phyloP scores from a whole-genome alignment of 2,797 vertebrate species.

The Enteromius treurensis region DNA sequence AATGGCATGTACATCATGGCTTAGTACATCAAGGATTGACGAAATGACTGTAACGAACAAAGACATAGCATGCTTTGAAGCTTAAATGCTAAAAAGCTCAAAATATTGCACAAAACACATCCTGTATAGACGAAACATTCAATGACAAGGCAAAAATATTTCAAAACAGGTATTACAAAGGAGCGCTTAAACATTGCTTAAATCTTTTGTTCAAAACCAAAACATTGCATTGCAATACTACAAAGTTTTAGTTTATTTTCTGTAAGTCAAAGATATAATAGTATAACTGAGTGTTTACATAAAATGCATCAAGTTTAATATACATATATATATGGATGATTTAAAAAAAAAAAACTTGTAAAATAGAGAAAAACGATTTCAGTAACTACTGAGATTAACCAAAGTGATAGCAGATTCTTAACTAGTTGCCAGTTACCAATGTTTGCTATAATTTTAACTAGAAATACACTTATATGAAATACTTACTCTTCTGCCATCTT shows the following conservation, averaged over 20 bases:
- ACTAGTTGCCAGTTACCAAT: not conserved
- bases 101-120: not conserved
- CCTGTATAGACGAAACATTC: not conserved
- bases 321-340: not conserved
- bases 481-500: constrained; percentile 91
- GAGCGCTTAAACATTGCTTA: not conserved
- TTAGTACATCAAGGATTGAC: constrained; percentile 10
- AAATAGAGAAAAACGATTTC: not conserved
- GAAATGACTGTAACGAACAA: constrained; percentile 4
- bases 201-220: not conserved
- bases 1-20: not conserved
- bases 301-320: not conserved
- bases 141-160: not conserved
- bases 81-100: not conserved
- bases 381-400: not conserved
- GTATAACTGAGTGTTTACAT: not conserved
- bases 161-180: not conserved
- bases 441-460: not conserved
- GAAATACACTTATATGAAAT: not conserved
- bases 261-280: not conserved
- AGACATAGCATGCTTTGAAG: not conserved
- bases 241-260: not conserved
- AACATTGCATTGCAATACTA: not conserved
- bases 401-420: not conserved
- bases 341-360: not conserved